Evolutionary conservation across 2,888 invertebrate species (phyloP).

Genomic region (Agrotis segetum): DNA sequence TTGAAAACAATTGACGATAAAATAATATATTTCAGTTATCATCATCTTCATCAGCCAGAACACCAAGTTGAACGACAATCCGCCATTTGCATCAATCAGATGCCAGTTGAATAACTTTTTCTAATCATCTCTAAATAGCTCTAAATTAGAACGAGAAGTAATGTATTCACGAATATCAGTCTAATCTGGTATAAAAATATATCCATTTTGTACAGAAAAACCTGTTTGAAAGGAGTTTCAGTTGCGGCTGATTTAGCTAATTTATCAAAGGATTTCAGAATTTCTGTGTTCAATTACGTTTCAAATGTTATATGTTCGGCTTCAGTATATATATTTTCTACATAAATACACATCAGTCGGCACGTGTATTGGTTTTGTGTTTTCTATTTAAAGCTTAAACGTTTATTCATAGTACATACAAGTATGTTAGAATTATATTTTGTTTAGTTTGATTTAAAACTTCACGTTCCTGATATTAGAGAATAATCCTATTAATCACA

Average conservation of each 20-base stretch:
- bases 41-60: too few species aligned
- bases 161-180: background rate
- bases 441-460: too few species aligned
- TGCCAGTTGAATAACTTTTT: too few species aligned
- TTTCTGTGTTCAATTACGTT: background rate
- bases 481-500: accelerated
- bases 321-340: background rate
- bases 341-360: background rate
- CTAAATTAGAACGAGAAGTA: background rate
- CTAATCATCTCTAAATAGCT: too few species aligned
- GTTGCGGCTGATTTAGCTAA: slow-evolving; percentile 3
- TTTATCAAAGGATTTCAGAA: background rate
- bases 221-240: background rate
- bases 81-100: too few species aligned
- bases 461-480: background rate
- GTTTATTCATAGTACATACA: background rate
- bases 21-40: too few species aligned
- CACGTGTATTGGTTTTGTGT: background rate
- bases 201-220: background rate
- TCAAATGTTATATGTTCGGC: background rate
- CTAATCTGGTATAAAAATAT: background rate
- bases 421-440: background rate
- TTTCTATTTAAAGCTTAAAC: background rate
- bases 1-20: too few species aligned
- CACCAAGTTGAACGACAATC: too few species aligned